Base-by-base conservation (phyloP, 2,888 invertebrate genomes). In the Omphaloscelis lunosa region DNA sequence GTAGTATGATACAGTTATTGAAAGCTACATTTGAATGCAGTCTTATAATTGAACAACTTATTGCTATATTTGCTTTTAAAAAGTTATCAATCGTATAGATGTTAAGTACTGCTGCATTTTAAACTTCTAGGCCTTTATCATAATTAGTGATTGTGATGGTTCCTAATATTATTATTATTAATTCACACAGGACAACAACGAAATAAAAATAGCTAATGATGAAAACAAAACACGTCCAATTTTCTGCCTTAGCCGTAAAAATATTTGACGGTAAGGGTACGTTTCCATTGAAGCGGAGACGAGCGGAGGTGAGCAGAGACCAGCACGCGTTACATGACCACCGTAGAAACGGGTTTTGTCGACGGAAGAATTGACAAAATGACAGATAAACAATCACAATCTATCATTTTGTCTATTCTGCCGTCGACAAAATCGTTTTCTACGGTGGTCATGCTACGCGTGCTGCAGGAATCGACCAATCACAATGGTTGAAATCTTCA, bases 111-210 rank as follows among this genome's bases (percentile, higher is more conserved):
- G 63, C 17, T 58, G 45, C 0, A 23, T 45, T 23, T 17, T 56
- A 48, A 41, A 39, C n/a, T 62, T 56, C 0, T 62, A 53, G 51
- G 29, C 48, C 63, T 58, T 8, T 63, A 20, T 39, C 41, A 59
- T 23, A 27, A 34, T 48, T 29, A 71, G 61, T 51, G 11, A 77
- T 68, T 77, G 41, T 69, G 23, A 58, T 72, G 29, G 72, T 78
- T 80, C 73, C 66, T 66, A 56, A 58, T n/a, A n/a, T 65, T 53
- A 53, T 72, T 62, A 65, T 51, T 59, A 59, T 56, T 56, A 53
- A 41, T 53, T 58, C 3, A 67, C 1, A 34, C 15, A 51, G 15
- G 29, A 41, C 68, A 51, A 45, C 74, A 66, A 66, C 4, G 1
- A 34, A 2, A 11, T 63, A n/a, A 58, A 17, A 56, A 63, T 61